phyloP scores from a whole-genome alignment of 2,888 invertebrate species.

The Poecilus cupreus region DNA sequence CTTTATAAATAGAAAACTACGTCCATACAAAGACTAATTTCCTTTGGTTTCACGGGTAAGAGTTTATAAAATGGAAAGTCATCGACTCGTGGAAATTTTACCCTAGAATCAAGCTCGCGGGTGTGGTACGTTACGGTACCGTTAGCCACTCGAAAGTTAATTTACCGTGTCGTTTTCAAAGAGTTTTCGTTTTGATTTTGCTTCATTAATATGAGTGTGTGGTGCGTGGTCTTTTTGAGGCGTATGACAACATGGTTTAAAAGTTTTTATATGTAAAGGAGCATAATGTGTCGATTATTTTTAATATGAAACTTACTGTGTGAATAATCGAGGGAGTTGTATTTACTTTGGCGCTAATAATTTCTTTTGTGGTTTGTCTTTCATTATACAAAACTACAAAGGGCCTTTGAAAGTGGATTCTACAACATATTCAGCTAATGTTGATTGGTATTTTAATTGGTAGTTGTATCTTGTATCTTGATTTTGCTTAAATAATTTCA shows the following conservation, averaged over 20 bases:
- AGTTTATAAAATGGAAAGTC: slow-evolving; percentile 8
- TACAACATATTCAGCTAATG: no score
- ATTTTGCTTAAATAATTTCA: no score
- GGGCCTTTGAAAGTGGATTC: no score
- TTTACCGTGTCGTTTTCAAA: slow-evolving; percentile 14
- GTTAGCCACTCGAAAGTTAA: not conserved
- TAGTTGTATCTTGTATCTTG: no score
- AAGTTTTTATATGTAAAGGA: no score
- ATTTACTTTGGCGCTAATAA: no score
- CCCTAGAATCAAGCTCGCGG: not conserved
- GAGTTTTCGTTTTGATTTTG: slow-evolving; percentile 7
- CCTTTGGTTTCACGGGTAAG: not conserved
- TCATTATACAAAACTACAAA: no score
- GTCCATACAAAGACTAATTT: slow-evolving; percentile 4
- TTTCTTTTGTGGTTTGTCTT: no score
- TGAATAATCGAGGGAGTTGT: no score
- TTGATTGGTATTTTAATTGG: no score
- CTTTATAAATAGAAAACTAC: slow-evolving; percentile 8
- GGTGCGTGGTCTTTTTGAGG: not conserved
- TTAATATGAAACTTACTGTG: no score
- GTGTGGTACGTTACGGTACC: not conserved
- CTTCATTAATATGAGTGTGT: not conserved
- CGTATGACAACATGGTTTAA: not conserved
- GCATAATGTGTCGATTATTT: no score
- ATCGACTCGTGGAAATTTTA: not conserved